Conservation (phyloP, 64 coral and sea anemone species). For the Actinia tenebrosa region DNA sequence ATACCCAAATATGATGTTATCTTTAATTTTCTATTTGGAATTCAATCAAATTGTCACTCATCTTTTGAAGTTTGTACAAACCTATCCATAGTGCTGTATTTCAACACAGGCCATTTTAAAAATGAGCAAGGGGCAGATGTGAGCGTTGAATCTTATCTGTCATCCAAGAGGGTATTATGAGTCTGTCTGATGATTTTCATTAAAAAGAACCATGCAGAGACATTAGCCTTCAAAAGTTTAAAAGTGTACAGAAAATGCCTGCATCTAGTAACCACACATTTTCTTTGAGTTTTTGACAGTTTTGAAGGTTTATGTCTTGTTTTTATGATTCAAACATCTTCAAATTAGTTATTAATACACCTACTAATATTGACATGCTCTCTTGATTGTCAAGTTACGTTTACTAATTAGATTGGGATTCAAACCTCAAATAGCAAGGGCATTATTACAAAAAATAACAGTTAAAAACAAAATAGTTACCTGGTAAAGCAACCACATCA, state of each 20-base stretch:
- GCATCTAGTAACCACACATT: not conserved
- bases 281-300: not conserved
- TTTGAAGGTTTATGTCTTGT: not conserved
- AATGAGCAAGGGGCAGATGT: not conserved
- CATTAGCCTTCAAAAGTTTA: not conserved
- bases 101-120: not conserved
- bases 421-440: not conserved
- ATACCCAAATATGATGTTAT: not conserved
- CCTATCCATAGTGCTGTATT: no score
- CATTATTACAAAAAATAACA: not conserved
- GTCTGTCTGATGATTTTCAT: not conserved
- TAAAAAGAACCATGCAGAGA: not conserved
- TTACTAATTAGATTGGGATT: not conserved
- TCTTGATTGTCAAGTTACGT: not conserved
- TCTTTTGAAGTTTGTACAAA: no score
- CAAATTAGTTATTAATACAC: not conserved
- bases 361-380: conserved; percentile 1
- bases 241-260: not conserved
- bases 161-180: not conserved
- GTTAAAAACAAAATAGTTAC: no score
- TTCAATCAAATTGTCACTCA: not conserved
- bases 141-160: no score
- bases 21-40: not conserved
- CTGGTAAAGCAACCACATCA: not conserved
- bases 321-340: not conserved